Conservation (phyloP, 2,888 invertebrate species). For the Andrena bucephala region DNA sequence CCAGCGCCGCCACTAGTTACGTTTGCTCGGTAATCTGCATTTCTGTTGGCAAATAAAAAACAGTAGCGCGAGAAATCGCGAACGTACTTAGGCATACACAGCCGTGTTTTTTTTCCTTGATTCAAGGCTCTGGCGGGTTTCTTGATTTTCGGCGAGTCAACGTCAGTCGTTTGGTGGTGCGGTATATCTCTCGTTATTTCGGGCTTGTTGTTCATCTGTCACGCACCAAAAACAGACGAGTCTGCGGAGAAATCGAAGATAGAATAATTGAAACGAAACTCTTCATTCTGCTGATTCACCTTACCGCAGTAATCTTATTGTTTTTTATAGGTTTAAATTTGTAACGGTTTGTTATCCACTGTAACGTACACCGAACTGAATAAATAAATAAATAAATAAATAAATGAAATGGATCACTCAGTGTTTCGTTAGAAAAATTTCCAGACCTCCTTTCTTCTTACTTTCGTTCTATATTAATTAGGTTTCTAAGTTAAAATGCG, state of each 20-base stretch:
- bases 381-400: conserved; percentile 38
- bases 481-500: not conserved
- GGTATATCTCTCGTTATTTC: conserved; percentile 90
- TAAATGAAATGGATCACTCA: not conserved
- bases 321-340: not conserved
- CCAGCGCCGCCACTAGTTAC: conserved; percentile 88
- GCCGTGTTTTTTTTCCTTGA: conserved; percentile 20
- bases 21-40: conserved; percentile 87
- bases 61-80: not conserved
- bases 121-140: conserved; percentile 90
- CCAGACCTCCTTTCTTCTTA: not conserved
- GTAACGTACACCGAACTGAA: not conserved
- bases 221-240: conserved; percentile 36
- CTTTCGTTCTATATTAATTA: conserved; percentile 10
- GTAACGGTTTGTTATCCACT: not conserved
- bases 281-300: not conserved
- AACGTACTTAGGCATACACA: not conserved
- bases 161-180: conserved; percentile 90
- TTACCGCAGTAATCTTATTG: not conserved
- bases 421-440: conserved; percentile 7
- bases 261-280: conserved; percentile 29
- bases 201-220: conserved; percentile 89
- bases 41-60: conserved; percentile 1
- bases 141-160: conserved; percentile 89
- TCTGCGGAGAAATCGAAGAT: conserved; percentile 25